Evolutionary conservation across 2,888 invertebrate genomes (phyloP), one percentile per base, ranked within the genome.

Genomic region (Cataglyphis cursor): DNA sequence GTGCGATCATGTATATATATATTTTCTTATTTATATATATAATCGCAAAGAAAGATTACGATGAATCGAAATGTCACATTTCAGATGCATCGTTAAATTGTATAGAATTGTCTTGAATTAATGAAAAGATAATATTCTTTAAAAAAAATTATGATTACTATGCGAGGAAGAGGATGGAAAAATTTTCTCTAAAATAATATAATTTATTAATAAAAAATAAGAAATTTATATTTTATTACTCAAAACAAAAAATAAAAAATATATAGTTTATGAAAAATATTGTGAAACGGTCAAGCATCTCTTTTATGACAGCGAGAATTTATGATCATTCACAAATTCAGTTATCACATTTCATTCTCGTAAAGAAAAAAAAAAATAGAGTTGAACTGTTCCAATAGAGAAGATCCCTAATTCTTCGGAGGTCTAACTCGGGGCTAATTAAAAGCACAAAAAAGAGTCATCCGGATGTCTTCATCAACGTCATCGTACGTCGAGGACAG

Each of bases 401-500:
- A 8, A 24, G 65, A 48, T 21, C 6, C 54, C 35, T 15, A 57
- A 41, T 68, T 76, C 35, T 54, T 76, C 24, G 51, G 24, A 12
- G 48, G 15, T 21, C 66, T 18, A 24, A 38, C n/a, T 62, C 15
- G 12, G 9, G 21, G 35, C 21, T 76, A 76, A 76, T 76, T 76
- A 76, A 76, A 54, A 81, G 31, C 12, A 21, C 9, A 24, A 51
- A 64, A 64, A 64, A 41, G 28, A 64, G 31, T 44, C 44, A 4
- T 44, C 64, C 57, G 41, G 18, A 10, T 28, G 21, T 66, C 59
- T 82, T 78, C 68, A 57, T 80, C 66, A 82, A 80, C 38, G 57
- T 81, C 41, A 75, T 65, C 68, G 82, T 59, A 61, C 61, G 59
- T 70, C 64, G 61, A 78, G 57, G 64, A 76, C 31, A 81, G 70